Evolutionary conservation across 2,888 invertebrate species (phyloP), one percentile per base, ranked within the genome.

Genomic region (Agrotis segetum): DNA sequence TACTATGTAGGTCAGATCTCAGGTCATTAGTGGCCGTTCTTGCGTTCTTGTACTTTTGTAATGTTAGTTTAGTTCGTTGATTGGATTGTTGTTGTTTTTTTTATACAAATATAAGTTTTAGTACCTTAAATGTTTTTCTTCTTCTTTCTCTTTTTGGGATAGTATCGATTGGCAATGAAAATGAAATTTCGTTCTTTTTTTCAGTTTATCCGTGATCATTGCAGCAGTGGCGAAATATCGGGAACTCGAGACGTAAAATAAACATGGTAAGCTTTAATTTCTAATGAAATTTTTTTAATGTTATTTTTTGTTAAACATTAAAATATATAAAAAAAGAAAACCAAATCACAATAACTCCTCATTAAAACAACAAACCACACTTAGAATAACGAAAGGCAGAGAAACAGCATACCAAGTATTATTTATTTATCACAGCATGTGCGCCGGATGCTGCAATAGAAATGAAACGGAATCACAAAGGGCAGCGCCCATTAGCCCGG

Each of bases 401-500:
- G 56, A 50, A 46, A 49, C 49, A 67, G 49, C 67, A 40, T 49
- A 24, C 24, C 24, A 2, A 63, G 49, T 82, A 82, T 78, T 82
- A 82, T 82, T 83, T 52, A 74, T 82, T 83, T 52, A 74, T 63
- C 34, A 60, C 62, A 67, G 34, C 80, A 79, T 69, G 21, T 80
- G 79, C 47, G 64, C 65, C 64, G 56, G 63, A 82, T 79, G 83
- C 65, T 68, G 74, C 71, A 82, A 79, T 83, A 83, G 78, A 80
- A 77, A 79, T 80, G 78, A 74, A 77, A 66, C 75, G 29, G 76
- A 71, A 85, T 77, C 79, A 85, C 86, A 85, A 87, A 87, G 83
- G 84, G 83, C 77, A 81, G 83, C 77, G 83, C 82, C 87, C 87
- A 88, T 89, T 90, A 90, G 89, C 86, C 79, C 83, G 87, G 87